Conservation (phyloP, 2,888 invertebrate species). For the Noctua fimbriata region DNA sequence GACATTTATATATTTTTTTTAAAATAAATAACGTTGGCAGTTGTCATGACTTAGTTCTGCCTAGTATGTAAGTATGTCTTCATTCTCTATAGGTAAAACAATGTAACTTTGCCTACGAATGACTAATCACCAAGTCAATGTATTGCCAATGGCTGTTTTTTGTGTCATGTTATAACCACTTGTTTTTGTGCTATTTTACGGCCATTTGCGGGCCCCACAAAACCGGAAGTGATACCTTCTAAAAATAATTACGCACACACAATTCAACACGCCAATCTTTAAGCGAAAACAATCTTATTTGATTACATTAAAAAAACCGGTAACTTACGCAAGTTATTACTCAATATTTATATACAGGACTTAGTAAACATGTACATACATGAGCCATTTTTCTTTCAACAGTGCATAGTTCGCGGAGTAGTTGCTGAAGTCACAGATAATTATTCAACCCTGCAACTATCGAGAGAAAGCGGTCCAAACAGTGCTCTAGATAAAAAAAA, state of each 20-base stretch:
- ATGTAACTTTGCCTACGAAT: slow-evolving; percentile 17
- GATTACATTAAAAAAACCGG: slow-evolving; percentile 54
- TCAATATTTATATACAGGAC: slow-evolving; percentile 38
- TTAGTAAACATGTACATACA: slow-evolving; percentile 39
- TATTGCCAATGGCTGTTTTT: slow-evolving; percentile 41
- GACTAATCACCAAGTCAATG: slow-evolving; percentile 19
- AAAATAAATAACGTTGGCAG: background rate
- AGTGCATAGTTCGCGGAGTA: slow-evolving; percentile 19
- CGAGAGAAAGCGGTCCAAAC: slow-evolving; percentile 68
- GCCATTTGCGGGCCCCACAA: slow-evolving; percentile 39
- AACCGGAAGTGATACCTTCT: slow-evolving; percentile 45
- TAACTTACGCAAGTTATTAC: slow-evolving; percentile 50
- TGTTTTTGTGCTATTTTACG: slow-evolving; percentile 40
- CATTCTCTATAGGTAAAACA: background rate
- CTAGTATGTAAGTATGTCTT: background rate
- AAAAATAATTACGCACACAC: slow-evolving; percentile 43
- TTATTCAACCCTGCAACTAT: slow-evolving; percentile 72
- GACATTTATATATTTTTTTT: background rate
- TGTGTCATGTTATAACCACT: slow-evolving; percentile 38
- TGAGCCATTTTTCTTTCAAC: slow-evolving; percentile 30
- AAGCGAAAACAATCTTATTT: slow-evolving; percentile 45
- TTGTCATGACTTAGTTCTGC: slow-evolving; percentile 1
- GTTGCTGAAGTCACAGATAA: slow-evolving; percentile 61
- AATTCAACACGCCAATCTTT: slow-evolving; percentile 36
- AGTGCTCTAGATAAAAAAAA: slow-evolving; percentile 67